Percentiles rank a stretch among this genome's conserved stretches.
Conservation (phyloP, 2,113 vertebrate species). For the Amazona guildingii region DNA sequence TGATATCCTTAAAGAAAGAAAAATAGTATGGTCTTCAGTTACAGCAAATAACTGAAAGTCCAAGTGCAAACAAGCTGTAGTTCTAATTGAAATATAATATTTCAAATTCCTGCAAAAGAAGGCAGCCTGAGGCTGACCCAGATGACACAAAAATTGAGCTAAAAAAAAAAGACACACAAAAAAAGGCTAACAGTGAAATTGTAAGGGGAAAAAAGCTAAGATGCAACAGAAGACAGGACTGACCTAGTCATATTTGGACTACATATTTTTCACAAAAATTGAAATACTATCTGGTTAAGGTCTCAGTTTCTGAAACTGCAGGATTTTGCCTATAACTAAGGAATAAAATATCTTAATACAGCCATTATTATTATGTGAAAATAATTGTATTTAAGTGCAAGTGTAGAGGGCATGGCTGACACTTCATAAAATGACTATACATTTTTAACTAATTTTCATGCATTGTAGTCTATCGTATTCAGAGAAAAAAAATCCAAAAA, state of each 20-base stretch:
- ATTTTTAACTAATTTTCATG: neutral
- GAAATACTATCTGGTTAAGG: neutral
- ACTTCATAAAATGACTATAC: neutral
- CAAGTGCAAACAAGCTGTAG: neutral
- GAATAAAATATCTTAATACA: neutral
- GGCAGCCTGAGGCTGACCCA: neutral
- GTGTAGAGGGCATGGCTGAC: neutral
- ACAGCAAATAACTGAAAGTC: neutral
- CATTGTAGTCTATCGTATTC: neutral
- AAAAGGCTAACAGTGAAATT: neutral
- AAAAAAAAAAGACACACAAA: too few relatives aligned
- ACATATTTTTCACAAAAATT: neutral
- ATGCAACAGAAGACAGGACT: neutral
- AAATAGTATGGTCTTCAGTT: neutral
- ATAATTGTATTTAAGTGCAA: neutral
- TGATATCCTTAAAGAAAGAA: neutral
- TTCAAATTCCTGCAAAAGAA: neutral
- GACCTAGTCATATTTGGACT: neutral
- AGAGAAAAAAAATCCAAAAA: conserved; percentile 27
- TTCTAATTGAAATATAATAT: neutral
- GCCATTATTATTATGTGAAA: neutral
- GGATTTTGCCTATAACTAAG: neutral
- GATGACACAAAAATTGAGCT: neutral
- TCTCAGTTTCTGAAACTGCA: neutral
- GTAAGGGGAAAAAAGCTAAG: neutral